phyloP scores from a whole-genome alignment of 2,113 vertebrate genomes.

The Mirounga angustirostris region DNA sequence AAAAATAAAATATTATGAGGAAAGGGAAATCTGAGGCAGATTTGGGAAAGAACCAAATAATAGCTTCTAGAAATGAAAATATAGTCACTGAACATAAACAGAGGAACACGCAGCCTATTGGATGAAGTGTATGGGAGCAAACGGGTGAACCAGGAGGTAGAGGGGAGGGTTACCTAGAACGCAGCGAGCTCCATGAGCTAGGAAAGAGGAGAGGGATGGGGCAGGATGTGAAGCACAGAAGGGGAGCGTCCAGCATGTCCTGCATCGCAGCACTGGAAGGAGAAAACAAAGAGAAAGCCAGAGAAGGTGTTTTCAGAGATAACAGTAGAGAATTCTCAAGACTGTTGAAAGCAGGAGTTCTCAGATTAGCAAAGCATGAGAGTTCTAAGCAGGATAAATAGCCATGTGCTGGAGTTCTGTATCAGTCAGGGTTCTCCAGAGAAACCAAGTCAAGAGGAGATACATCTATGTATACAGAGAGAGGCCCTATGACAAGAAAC shows the following conservation, averaged over 20 bases:
- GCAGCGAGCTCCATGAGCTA: neutral
- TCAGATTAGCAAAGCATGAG: neutral
- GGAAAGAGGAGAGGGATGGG: fast-evolving
- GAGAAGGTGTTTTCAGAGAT: neutral
- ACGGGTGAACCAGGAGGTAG: neutral
- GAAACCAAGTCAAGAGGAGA: neutral
- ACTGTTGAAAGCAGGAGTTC: no score
- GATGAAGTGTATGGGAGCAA: neutral
- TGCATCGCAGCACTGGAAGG: neutral
- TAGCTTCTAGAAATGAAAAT: neutral
- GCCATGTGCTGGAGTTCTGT: neutral
- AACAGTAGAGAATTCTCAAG: neutral
- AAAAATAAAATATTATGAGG: neutral
- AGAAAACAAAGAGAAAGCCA: neutral
- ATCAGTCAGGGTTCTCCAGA: neutral
- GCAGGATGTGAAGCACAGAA: fast-evolving
- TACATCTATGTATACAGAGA: fast-evolving
- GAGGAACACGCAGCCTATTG: neutral
- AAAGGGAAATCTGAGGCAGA: neutral
- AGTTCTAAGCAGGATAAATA: neutral
- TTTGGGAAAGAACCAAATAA: neutral
- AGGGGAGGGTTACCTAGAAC: no score
- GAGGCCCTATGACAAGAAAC: no score
- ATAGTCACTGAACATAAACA: neutral
- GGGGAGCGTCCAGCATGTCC: fast-evolving